These are phyloP conservation scores for Acanthurus leucopareius DNA, from an alignment of 2,797 vertebrate genomes.

Conservation along the genomic window DNA sequence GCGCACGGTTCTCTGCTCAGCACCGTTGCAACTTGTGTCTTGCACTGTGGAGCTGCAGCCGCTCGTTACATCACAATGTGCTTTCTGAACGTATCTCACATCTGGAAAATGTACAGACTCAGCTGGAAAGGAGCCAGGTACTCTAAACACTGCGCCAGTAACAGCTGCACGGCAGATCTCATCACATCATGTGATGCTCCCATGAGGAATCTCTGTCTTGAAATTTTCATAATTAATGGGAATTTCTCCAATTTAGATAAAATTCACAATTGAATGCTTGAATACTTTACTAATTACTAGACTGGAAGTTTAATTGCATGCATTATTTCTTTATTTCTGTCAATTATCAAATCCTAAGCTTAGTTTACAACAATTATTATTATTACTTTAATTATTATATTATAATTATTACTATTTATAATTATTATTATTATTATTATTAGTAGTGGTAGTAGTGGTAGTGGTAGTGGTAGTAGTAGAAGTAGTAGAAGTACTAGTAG, in stretches of 20 bases:
- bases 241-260: background rate
- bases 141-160: slow-evolving; percentile 19
- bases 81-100: slow-evolving; percentile 20
- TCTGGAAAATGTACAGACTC: slow-evolving; percentile 14
- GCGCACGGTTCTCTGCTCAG: slow-evolving; percentile 36
- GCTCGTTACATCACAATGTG: slow-evolving; percentile 7
- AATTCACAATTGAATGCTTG: background rate
- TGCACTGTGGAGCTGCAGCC: slow-evolving; percentile 34
- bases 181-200: slow-evolving; percentile 15
- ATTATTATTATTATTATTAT: background rate
- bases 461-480: no score
- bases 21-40: slow-evolving; percentile 31
- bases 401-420: no score
- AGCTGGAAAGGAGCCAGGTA: slow-evolving; percentile 42
- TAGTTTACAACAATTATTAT: background rate
- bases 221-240: background rate
- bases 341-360: background rate
- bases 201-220: background rate
- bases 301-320: background rate
- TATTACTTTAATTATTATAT: background rate
- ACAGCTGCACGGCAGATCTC: slow-evolving; percentile 44
- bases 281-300: background rate
- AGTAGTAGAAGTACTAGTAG: no score
- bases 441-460: no score
- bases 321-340: background rate